A percentile compares a stretch with the other conserved stretches of the same genome.
Evolutionary conservation across 2,888 invertebrate genomes (phyloP).

Genomic region (Papilio protenor): DNA sequence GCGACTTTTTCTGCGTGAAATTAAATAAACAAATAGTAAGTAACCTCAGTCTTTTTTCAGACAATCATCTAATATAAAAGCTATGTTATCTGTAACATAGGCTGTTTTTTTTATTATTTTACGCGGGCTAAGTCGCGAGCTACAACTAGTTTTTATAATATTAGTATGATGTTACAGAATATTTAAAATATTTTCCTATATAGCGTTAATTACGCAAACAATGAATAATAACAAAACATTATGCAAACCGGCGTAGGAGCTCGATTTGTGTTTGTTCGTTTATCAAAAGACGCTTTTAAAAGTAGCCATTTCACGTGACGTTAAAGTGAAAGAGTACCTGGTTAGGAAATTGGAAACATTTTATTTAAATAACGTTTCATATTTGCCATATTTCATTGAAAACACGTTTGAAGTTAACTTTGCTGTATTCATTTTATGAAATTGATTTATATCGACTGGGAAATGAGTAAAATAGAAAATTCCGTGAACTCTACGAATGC

Average conservation of each 20-base stretch:
- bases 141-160: no score
- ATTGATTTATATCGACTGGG: constrained; percentile 19
- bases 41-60: no score
- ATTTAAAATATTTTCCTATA: no score
- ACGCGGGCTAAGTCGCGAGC: no score
- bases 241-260: not conserved
- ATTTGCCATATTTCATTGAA: constrained; percentile 4
- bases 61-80: no score
- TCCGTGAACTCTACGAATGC: not conserved
- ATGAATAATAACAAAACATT: not conserved
- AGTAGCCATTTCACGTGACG: not conserved
- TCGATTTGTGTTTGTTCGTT: not conserved
- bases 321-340: not conserved
- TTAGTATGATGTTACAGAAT: no score
- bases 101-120: no score
- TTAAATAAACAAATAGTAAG: no score
- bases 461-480: constrained; percentile 9
- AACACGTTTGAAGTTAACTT: not conserved
- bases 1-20: no score
- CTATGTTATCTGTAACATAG: no score
- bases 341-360: constrained; percentile 7
- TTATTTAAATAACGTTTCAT: constrained; percentile 11
- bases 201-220: not conserved
- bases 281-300: not conserved
- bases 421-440: constrained; percentile 12